A percentile compares a stretch with the other conserved stretches of the same genome.
Conservation (phyloP, 92 coral and sea anemone genomes). For the Phenganax marumi region DNA sequence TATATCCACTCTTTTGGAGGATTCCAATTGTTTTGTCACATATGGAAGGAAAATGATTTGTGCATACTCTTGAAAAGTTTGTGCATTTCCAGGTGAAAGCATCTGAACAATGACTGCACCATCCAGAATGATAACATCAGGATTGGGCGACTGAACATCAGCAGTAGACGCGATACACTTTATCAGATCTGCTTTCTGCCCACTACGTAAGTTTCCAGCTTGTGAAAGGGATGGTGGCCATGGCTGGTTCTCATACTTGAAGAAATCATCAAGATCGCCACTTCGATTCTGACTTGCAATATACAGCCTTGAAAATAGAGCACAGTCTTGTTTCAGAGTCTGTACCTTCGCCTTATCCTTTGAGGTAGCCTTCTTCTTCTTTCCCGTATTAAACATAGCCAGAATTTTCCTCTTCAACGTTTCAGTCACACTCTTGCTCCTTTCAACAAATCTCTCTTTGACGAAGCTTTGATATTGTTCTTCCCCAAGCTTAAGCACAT, state of each 20-base stretch:
- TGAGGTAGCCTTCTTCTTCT: slow-evolving; percentile 25
- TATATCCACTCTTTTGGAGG: slow-evolving; percentile 57
- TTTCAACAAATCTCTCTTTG: slow-evolving; percentile 49
- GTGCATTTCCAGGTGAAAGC: slow-evolving; percentile 51
- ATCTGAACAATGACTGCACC: slow-evolving; percentile 66
- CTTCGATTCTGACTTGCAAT: slow-evolving; percentile 59
- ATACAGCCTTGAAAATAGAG: slow-evolving; percentile 56
- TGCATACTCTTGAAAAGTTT: slow-evolving; percentile 56
- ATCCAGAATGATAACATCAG: slow-evolving; percentile 53
- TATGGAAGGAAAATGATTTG: slow-evolving; percentile 55
- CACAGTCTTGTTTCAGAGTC: slow-evolving; percentile 56
- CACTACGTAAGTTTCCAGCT: slow-evolving; percentile 56
- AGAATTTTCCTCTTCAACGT: slow-evolving; percentile 40
- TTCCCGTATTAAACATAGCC: slow-evolving; percentile 11
- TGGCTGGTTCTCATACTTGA: slow-evolving; percentile 58
- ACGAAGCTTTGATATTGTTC: slow-evolving; percentile 46
- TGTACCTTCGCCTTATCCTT: slow-evolving; percentile 55
- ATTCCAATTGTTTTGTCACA: slow-evolving; percentile 49
- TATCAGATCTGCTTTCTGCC: slow-evolving; percentile 64
- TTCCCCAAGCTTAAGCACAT: slow-evolving; percentile 45
- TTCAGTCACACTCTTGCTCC: slow-evolving; percentile 38
- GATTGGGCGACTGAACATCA: slow-evolving; percentile 30
- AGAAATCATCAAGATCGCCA: slow-evolving; percentile 56
- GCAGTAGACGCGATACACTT: slow-evolving; percentile 44
- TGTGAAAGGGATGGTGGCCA: slow-evolving; percentile 61